Evolutionary conservation across 2,113 vertebrate genomes (phyloP).

Genomic region (Corythaeola cristata): DNA sequence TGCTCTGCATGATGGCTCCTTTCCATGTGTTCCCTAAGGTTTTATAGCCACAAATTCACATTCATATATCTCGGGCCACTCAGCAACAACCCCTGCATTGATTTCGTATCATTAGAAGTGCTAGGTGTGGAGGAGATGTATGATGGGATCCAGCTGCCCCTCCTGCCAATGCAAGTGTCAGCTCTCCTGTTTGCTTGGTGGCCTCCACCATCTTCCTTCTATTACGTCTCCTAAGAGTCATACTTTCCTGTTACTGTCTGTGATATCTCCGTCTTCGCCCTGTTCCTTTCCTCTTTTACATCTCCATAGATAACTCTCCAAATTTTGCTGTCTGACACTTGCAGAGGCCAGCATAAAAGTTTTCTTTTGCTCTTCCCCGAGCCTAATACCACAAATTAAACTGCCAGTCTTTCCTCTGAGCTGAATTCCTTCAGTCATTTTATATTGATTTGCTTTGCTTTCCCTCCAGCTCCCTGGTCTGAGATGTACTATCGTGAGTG

Average conservation of each 20-base stretch:
- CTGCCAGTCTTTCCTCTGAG: not conserved
- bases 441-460: not conserved
- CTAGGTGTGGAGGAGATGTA: not conserved
- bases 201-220: not conserved
- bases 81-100: constrained; percentile 33
- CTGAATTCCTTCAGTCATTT: not conserved
- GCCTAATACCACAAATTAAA: not conserved
- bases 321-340: not conserved
- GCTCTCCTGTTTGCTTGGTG: not conserved
- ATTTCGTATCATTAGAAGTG: constrained; percentile 21
- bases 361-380: not conserved
- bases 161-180: not conserved
- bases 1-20: constrained; percentile 46
- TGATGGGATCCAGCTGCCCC: not conserved
- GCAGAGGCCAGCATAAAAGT: not conserved
- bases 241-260: not conserved
- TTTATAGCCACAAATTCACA: constrained; percentile 43
- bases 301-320: not conserved
- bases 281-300: not conserved
- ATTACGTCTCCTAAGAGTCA: not conserved
- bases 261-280: not conserved
- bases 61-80: constrained; percentile 1
- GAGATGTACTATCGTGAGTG: not conserved
- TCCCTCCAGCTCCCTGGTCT: not conserved
- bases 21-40: constrained; percentile 28